phyloP scores from a whole-genome alignment of 2,888 invertebrate species.

The Drosophila emarginata region DNA sequence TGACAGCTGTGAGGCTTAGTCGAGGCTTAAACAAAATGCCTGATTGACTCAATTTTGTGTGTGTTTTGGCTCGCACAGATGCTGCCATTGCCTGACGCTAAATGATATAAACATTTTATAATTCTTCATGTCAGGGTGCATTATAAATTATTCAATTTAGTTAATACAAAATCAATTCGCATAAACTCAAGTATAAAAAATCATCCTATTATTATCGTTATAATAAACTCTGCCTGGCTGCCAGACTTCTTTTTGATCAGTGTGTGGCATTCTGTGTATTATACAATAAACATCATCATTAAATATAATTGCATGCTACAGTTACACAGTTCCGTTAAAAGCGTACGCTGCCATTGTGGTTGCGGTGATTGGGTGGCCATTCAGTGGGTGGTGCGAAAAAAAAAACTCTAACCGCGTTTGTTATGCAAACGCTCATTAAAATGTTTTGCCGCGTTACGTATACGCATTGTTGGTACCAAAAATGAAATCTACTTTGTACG shows the following conservation, averaged over 20 bases:
- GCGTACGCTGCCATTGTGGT: conserved; percentile 31
- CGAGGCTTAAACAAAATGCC: conserved; percentile 48
- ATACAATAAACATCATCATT: conserved; percentile 72
- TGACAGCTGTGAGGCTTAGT: conserved; percentile 61
- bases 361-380: conserved; percentile 11
- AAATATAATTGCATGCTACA: conserved; percentile 75
- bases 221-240: conserved; percentile 42
- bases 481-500: conserved; percentile 18
- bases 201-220: conserved; percentile 49
- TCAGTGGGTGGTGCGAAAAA: conserved; percentile 20
- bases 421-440: conserved; percentile 75
- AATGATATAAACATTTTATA: conserved; percentile 37
- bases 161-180: conserved; percentile 71
- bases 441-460: conserved; percentile 64
- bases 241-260: not conserved
- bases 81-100: conserved; percentile 37
- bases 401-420: conserved; percentile 58
- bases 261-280: conserved; percentile 44
- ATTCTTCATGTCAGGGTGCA: conserved; percentile 45
- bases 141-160: conserved; percentile 71
- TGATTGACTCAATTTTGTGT: conserved; percentile 56
- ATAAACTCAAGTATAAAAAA: conserved; percentile 60
- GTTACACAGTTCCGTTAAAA: conserved; percentile 61
- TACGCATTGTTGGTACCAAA: conserved; percentile 56
- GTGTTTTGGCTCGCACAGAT: conserved; percentile 27